Conservation (phyloP, 1,140 invertebrate genomes). For the Rhyacophila brunnea region DNA sequence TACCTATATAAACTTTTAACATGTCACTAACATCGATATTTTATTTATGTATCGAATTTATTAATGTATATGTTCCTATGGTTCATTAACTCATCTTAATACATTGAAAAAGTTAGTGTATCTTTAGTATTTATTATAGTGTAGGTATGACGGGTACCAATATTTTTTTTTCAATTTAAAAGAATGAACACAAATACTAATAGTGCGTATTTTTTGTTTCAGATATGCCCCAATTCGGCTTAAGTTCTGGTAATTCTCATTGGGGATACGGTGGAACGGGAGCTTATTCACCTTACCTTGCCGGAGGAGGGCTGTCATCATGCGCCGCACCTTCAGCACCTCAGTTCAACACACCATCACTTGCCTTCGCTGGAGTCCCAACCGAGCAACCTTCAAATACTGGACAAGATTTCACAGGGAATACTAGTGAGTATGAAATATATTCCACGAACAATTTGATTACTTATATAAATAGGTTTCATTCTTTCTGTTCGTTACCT, state of each 20-base stretch:
- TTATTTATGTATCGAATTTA: too few species aligned
- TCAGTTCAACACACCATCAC: conserved; percentile 66
- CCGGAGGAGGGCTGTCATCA: conserved; percentile 61
- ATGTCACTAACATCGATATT: too few species aligned
- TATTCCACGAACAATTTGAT: too few species aligned
- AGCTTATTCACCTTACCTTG: conserved; percentile 76
- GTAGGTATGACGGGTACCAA: too few species aligned
- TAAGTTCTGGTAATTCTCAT: conserved; percentile 75
- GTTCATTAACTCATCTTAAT: too few species aligned
- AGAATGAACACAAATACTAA: not conserved
- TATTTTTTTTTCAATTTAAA: too few species aligned
- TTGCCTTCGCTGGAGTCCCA: conserved; percentile 64
- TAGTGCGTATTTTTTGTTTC: conserved; percentile 18
- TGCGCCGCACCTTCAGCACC: conserved; percentile 64
- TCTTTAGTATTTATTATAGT: too few species aligned
- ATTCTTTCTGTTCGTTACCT: too few species aligned
- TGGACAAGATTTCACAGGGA: conserved; percentile 63
- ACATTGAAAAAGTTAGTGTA: too few species aligned
- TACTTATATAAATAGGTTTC: too few species aligned
- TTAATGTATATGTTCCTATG: too few species aligned
- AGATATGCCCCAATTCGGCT: conserved; percentile 78
- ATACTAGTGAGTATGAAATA: conserved; percentile 32
- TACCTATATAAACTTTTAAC: too few species aligned
- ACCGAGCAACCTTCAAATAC: conserved; percentile 64
- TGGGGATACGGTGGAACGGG: conserved; percentile 82